These are phyloP conservation scores for Odontocolon sp. DNA, from an alignment of 2,888 invertebrate genomes.

Conservation along the genomic window DNA sequence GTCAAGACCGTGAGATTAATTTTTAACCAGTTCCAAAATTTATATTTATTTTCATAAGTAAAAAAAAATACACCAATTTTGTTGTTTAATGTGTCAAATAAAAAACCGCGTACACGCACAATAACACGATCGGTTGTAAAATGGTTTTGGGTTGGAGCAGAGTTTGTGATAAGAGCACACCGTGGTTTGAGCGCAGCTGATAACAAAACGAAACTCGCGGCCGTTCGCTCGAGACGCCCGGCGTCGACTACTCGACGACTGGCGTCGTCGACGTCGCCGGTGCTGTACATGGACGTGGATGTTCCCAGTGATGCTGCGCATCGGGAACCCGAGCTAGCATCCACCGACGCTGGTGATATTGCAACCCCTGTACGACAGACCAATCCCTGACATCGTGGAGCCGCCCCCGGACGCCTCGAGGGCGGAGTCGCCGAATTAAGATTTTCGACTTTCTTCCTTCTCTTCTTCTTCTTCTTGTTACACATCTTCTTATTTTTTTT, in stretches of 20 bases:
- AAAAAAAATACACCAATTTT: too few relatives aligned
- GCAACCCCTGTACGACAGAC: slow-evolving; percentile 70
- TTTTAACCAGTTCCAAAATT: neutral
- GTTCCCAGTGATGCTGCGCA: slow-evolving; percentile 71
- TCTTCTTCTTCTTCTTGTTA: slow-evolving; percentile 45
- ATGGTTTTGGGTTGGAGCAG: too few relatives aligned
- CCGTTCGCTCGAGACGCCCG: slow-evolving; percentile 74
- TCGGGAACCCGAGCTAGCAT: slow-evolving; percentile 61
- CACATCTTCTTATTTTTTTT: slow-evolving; percentile 23
- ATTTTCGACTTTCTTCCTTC: slow-evolving; percentile 77
- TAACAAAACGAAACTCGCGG: slow-evolving; percentile 22
- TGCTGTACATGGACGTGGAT: slow-evolving; percentile 50
- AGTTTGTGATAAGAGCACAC: slow-evolving; percentile 3
- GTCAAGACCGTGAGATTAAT: neutral
- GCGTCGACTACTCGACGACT: slow-evolving; percentile 73
- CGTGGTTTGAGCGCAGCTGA: neutral
- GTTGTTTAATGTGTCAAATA: too few relatives aligned
- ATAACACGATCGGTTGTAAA: too few relatives aligned
- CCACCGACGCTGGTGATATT: slow-evolving; percentile 63
- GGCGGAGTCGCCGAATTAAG: slow-evolving; percentile 79
- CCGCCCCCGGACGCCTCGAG: slow-evolving; percentile 71
- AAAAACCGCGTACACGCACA: neutral
- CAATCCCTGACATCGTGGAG: slow-evolving; percentile 74
- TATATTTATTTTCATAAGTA: too few relatives aligned
- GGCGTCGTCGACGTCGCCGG: slow-evolving; percentile 64